Conservation (phyloP, 2,797 vertebrate species). For the Poeciliopsis gracilis region DNA sequence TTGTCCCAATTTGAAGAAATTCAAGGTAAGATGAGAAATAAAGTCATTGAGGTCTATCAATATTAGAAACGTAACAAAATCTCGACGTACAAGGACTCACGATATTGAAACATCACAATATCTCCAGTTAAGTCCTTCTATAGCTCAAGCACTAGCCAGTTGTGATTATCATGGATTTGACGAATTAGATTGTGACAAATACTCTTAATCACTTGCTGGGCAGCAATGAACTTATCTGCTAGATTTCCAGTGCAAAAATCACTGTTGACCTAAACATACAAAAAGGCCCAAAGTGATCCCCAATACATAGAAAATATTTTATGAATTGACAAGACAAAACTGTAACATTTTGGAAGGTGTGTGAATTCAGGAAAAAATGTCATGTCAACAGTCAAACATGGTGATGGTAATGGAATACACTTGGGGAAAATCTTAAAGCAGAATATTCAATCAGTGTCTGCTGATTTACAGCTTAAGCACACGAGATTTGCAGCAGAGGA, state of each 20-base stretch:
- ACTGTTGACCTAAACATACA: background rate
- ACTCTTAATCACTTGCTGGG: background rate
- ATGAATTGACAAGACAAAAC: background rate
- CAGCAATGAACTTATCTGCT: background rate
- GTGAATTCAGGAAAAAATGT: background rate
- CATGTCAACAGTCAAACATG: background rate
- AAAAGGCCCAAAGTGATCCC: background rate
- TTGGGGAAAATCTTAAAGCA: background rate
- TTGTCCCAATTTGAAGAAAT: background rate
- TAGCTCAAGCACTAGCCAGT: background rate
- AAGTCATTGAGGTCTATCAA: background rate
- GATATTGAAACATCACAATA: background rate
- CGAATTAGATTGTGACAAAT: background rate
- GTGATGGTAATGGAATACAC: background rate
- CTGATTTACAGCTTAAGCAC: background rate
- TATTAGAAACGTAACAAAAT: background rate
- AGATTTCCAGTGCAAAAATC: background rate
- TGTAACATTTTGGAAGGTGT: background rate
- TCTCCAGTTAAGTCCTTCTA: background rate
- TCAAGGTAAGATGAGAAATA: background rate
- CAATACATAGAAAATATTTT: background rate
- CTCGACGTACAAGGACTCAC: background rate
- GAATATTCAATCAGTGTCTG: background rate
- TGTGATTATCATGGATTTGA: background rate
- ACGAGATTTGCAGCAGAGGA: background rate